Evolutionary conservation across 53 echinoderm and acorn worm species (phyloP).

Genomic region (Glandiceps talaboti): DNA sequence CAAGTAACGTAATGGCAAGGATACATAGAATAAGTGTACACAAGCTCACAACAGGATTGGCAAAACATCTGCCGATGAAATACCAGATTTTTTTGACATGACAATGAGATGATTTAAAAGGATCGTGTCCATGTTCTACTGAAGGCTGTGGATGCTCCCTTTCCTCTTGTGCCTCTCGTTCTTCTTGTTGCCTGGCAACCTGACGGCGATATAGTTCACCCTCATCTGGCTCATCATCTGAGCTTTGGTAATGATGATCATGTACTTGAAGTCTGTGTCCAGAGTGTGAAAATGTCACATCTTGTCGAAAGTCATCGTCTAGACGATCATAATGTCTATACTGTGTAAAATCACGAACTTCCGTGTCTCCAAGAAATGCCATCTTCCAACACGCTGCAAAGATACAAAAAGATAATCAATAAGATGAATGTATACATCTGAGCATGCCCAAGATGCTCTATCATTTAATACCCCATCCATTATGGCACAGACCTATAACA

Average conservation of each 20-base stretch:
- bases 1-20: conserved; percentile 25
- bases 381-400: neutral
- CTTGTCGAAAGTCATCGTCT: neutral
- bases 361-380: neutral
- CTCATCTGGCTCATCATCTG: neutral
- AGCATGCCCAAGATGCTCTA: too few relatives aligned
- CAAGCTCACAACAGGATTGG: conserved; percentile 39
- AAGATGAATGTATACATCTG: too few relatives aligned
- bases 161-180: neutral
- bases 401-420: neutral
- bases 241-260: too few relatives aligned
- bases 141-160: neutral
- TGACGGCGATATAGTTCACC: neutral
- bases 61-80: conserved; percentile 33
- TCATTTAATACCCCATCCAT: too few relatives aligned
- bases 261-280: neutral
- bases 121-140: neutral
- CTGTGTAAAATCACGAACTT: neutral
- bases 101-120: neutral
- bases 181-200: neutral
- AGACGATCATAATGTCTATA: neutral
- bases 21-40: conserved; percentile 22
- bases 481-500: too few relatives aligned
- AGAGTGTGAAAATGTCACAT: neutral
- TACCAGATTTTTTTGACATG: conserved; percentile 18